Evolutionary conservation across 2,888 invertebrate genomes (phyloP), one percentile per base, ranked within the genome.

Genomic region (Deilephila porcellus): DNA sequence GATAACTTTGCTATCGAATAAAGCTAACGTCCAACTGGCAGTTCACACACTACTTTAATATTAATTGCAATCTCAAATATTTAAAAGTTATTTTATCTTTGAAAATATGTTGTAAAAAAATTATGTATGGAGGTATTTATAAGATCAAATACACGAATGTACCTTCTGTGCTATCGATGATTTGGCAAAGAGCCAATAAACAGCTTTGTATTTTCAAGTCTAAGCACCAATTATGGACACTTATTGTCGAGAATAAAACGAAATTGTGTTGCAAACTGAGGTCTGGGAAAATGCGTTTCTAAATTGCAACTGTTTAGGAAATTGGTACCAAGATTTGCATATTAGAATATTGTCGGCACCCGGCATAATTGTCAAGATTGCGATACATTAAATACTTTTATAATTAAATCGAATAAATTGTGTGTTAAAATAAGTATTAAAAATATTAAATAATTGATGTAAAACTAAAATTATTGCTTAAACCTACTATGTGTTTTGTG

Each of bases 401-500:
- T 70, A 53, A 70, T 53, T 56, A 53, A 70, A 56, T 70, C 25
- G 56, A 29, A 71, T 73, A 76, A 79, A 73, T 71, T 67, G 62
- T 74, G 70, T 74, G 25, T 75, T 76, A 74, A 79, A 78, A 67
- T 71, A 74, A 74, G 53, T 78, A 78, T 74, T 63, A 70, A 75
- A 73, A 72, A 75, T 76, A 75, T 7, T 29, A 74, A 74, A 76
- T 60, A 60, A 76, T 74, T 64, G 73, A 73, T 63, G 62, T 74
- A 75, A 72, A 59, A 8, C 17, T 77, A 59, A 74, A 78, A 77
- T 70, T 74, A 75, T 85, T 86, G 84, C 74, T 76, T 79, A 81
- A 83, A 85, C 81, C 79, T 87, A 84, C 85, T 88, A 88, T 89
- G 85, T 89, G 85, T 89, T 88, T 88, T 89, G 89, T 90, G 88